Conservation (phyloP, 2,888 invertebrate species). For the Sesia bembeciformis region DNA sequence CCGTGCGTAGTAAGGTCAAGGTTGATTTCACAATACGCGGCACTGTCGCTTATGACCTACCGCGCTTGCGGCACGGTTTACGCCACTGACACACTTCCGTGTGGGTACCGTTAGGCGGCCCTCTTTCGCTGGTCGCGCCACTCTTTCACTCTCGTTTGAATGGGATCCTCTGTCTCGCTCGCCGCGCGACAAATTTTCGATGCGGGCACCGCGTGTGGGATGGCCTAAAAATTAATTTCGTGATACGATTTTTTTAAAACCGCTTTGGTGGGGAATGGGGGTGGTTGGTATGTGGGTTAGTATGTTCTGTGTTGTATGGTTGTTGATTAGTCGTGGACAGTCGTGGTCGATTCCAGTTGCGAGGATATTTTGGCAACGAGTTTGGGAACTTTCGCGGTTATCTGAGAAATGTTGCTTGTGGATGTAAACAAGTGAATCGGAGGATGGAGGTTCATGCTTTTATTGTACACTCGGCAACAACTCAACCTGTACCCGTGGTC, state of each 20-base stretch:
- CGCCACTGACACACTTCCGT: constrained; percentile 74
- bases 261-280: constrained; percentile 21
- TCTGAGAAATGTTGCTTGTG: too few species aligned
- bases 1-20: constrained; percentile 44
- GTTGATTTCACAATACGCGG: constrained; percentile 37
- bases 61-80: constrained; percentile 37
- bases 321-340: not conserved
- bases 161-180: constrained; percentile 43
- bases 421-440: too few species aligned
- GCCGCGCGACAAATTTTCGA: constrained; percentile 67
- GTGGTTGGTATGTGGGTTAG: constrained; percentile 37
- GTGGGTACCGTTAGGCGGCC: constrained; percentile 69
- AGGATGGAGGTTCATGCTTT: too few species aligned
- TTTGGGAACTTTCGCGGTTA: too few species aligned
- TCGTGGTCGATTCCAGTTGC: not conserved
- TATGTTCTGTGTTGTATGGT: constrained; percentile 37
- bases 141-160: constrained; percentile 65
- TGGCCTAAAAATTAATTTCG: constrained; percentile 67
- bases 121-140: constrained; percentile 48
- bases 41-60: constrained; percentile 41
- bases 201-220: constrained; percentile 66
- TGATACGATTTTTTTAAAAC: constrained; percentile 46
- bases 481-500: too few species aligned
- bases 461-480: too few species aligned
- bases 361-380: too few species aligned